A percentile compares a stretch with the other conserved stretches of the same genome.
Evolutionary conservation across 2,113 vertebrate genomes (phyloP).

Genomic region (Macaca fascicularis): T2T-MFA8v1.1 NC_088385.1:127522001-127522500

Average conservation of each 20-base stretch:
- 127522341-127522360: neutral
- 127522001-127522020: too few species aligned
- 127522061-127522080: too few species aligned
- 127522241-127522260: neutral
- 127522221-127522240: neutral
- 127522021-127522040: too few species aligned
- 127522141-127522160: too few species aligned
- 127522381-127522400: neutral
- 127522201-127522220: neutral
- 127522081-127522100: too few species aligned
- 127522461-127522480: neutral
- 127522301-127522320: neutral
- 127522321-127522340: neutral
- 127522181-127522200: neutral
- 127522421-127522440: constrained; percentile 17
- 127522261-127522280: neutral
- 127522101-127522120: too few species aligned
- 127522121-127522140: too few species aligned
- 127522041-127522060: too few species aligned
- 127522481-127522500: constrained; percentile 37
- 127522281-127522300: neutral
- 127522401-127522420: neutral
- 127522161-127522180: neutral
- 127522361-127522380: neutral
- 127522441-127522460: constrained; percentile 25